These are phyloP conservation scores for Globodera rostochiensis DNA, from an alignment of 1,140 invertebrate genomes.

Conservation along the genomic window DNA sequence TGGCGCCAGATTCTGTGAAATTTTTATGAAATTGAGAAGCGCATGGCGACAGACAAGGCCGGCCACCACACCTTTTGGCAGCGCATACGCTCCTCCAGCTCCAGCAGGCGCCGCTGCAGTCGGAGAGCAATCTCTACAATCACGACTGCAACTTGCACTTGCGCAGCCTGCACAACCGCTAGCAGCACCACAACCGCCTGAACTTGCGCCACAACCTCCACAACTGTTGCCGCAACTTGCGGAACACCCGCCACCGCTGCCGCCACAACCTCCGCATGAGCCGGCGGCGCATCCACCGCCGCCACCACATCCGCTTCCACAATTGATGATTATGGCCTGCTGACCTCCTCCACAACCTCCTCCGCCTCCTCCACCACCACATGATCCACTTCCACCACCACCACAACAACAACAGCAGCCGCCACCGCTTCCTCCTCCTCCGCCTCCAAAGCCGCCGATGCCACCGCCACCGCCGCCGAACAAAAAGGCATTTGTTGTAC, in stretches of 20 bases:
- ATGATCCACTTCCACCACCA: not conserved
- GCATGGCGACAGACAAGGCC: too few relatives aligned
- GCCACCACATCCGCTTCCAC: not conserved
- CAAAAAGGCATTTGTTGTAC: constrained; percentile 2
- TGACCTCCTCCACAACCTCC: not conserved
- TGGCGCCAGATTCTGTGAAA: not conserved
- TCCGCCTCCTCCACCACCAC: constrained; percentile 2
- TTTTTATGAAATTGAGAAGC: too few relatives aligned
- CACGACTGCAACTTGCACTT: not conserved
- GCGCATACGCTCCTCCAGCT: not conserved
- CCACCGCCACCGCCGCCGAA: constrained; percentile 1
- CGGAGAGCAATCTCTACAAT: not conserved
- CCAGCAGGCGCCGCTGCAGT: not conserved
- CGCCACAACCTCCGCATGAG: not conserved
- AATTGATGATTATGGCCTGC: not conserved
- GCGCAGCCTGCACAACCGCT: not conserved
- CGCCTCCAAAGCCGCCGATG: not conserved
- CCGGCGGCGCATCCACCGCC: not conserved
- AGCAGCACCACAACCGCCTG: not conserved
- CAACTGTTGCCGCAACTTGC: not conserved
- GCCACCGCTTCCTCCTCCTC: not conserved
- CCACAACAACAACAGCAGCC: not conserved
- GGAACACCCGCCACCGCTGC: not conserved
- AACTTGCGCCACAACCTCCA: constrained; percentile 2
- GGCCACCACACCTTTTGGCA: not conserved